phyloP scores from a whole-genome alignment of 2,888 invertebrate genomes.

The Pammene aurita region DNA sequence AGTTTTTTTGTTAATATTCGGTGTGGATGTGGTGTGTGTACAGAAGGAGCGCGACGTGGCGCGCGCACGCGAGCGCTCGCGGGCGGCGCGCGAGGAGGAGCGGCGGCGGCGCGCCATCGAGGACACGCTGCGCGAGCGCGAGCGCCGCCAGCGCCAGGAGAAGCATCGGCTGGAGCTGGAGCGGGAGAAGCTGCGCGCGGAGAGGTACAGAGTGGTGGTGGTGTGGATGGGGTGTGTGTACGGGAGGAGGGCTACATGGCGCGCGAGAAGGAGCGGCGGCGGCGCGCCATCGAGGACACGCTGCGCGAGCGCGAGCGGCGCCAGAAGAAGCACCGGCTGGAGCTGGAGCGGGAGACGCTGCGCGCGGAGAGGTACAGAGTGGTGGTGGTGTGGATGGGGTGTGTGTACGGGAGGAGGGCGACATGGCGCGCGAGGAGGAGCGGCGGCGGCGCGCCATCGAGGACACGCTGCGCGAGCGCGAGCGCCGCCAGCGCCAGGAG shows the following conservation, averaged over 20 bases:
- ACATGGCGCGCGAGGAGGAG: conserved; percentile 90
- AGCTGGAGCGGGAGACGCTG: conserved; percentile 91
- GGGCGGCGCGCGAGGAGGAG: conserved; percentile 85
- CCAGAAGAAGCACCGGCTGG: conserved; percentile 92
- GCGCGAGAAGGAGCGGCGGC: conserved; percentile 89
- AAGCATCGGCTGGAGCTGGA: conserved; percentile 91
- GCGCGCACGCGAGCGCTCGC: conserved; percentile 80
- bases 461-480: conserved; percentile 89
- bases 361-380: conserved; percentile 87
- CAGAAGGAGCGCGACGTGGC: conserved; percentile 90
- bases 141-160: conserved; percentile 92
- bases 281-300: conserved; percentile 90
- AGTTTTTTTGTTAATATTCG: too few relatives aligned
- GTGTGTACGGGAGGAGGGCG: conserved; percentile 86
- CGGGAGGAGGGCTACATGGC: conserved; percentile 90
- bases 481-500: conserved; percentile 92
- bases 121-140: conserved; percentile 89
- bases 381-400: neutral
- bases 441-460: conserved; percentile 91
- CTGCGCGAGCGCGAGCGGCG: conserved; percentile 92
- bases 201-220: conserved; percentile 84
- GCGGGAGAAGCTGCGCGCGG: conserved; percentile 90
- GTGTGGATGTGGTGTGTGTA: neutral
- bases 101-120: conserved; percentile 91
- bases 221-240: neutral